Evolutionary conservation across 2,797 vertebrate genomes (phyloP), one percentile per base, ranked within the genome.

Genomic region (Bradypodion pumilum): DNA sequence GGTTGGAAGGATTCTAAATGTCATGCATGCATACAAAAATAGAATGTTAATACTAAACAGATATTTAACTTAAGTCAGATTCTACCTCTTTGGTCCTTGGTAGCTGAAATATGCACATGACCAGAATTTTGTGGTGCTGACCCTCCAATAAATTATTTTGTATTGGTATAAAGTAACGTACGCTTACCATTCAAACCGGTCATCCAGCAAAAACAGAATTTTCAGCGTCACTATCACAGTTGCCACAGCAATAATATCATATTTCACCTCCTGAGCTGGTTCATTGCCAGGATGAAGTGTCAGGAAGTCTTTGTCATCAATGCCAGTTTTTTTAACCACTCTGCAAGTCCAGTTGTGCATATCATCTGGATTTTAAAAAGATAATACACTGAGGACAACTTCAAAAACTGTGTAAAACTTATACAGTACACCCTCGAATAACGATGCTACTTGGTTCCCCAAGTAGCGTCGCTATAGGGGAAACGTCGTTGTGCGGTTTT

Each of bases 221-320:
- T 99, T 99, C 93, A 99, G 88, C 65, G 96, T 95, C 59, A 99
- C 93, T 40, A 99, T 74, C 84, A 99, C 93, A 86, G 97, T 60
- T 59, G 98, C 98, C 29, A 91, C 94, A 2, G 98, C 94, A 86
- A 97, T 96, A n/a, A 98, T 4, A 23, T 99, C 98, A 0, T 98
- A 97, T 72, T 80, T 95, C 25, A 96, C 95, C 56, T 96, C 95
- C 32, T 44, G 84, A 3, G 74, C 16, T 63, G 80, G 88, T 74
- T 85, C 91, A 72, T 91, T 93, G 60, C 65, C 9, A 25, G 96
- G 95, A 42, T 94, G 77, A 69, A 96, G 95, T 0, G 97, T 97
- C 88, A 97, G 89, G 82, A 92, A 91, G 70, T 86, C 77, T 1
- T 86, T 86, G 75, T 96, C 91, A 42, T 89, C 96, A 82, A 97